A percentile compares a stretch with the other conserved stretches of the same genome.
Evolutionary conservation across 2,888 invertebrate species (phyloP).

Genomic region (Chironomus riparius): DNA sequence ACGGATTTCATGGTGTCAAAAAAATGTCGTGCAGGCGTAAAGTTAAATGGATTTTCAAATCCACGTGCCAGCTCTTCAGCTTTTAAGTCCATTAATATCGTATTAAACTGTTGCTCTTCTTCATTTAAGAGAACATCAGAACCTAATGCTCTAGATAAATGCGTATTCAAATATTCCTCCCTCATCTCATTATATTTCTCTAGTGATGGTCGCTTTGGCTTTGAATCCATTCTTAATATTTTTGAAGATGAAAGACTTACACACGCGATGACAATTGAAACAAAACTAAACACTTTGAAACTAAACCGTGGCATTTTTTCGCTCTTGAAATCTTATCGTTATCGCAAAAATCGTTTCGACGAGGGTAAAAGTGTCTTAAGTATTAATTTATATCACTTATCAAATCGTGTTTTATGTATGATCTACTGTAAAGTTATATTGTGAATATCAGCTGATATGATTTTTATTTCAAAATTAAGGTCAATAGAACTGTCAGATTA

Average conservation of each 20-base stretch:
- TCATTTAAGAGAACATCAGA: conserved; percentile 44
- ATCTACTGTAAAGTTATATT: too few relatives aligned
- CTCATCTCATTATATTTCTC: conserved; percentile 37
- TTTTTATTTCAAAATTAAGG: background rate
- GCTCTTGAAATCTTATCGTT: background rate
- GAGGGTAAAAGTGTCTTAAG: background rate
- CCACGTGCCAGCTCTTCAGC: conserved; percentile 47
- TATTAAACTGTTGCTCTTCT: conserved; percentile 40
- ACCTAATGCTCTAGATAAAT: conserved; percentile 46
- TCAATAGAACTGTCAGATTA: background rate
- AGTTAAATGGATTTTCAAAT: conserved; percentile 47
- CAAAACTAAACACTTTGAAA: background rate
- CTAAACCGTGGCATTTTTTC: background rate
- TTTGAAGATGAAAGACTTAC: too few relatives aligned
- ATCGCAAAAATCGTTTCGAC: background rate
- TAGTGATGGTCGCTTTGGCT: conserved; percentile 33
- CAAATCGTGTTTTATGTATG: too few relatives aligned
- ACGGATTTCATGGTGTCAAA: conserved; percentile 52
- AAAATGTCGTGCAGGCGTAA: conserved; percentile 57
- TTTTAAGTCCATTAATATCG: conserved; percentile 47
- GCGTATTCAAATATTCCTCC: conserved; percentile 43
- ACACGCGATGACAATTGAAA: background rate
- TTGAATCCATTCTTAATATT: background rate
- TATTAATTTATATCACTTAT: background rate
- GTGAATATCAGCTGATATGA: too few relatives aligned